Evolutionary conservation across 2,888 invertebrate genomes (phyloP).

Genomic region (Leuctra nigra): DNA sequence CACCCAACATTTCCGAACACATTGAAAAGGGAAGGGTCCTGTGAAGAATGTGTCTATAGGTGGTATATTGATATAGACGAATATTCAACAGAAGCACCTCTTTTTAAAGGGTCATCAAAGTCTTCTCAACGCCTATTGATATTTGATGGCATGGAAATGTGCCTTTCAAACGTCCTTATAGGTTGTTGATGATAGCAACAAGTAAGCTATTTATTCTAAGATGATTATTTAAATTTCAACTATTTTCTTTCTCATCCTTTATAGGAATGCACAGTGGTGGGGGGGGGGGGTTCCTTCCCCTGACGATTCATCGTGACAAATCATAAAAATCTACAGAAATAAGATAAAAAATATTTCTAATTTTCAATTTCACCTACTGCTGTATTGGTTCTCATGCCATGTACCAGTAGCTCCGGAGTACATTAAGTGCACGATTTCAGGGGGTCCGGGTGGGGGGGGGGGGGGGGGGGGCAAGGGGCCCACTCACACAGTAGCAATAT

Average conservation of each 20-base stretch:
- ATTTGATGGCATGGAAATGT: no score
- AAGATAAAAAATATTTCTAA: neutral
- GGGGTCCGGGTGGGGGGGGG: conserved; percentile 6
- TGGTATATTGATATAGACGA: no score
- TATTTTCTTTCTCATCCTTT: neutral
- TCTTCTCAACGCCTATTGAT: no score
- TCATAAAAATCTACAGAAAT: neutral
- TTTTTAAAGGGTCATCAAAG: no score
- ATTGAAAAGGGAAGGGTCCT: no score
- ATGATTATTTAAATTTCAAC: neutral
- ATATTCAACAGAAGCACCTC: no score
- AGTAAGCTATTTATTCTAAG: neutral
- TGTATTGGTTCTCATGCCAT: neutral
- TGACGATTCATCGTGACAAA: conserved; percentile 18
- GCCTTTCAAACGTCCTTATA: no score
- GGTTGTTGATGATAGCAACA: no score
- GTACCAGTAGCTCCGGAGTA: neutral
- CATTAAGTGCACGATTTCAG: neutral
- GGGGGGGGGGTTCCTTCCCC: neutral
- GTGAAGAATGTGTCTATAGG: no score
- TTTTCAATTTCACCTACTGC: neutral
- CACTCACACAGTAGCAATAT: conserved; percentile 7
- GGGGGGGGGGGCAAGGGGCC: neutral
- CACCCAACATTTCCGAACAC: no score
- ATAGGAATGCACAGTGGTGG: neutral